Evolutionary conservation across 2,888 invertebrate species (phyloP), one percentile per base, ranked within the genome.

Genomic region (Sphaeridia pumilis): DNA sequence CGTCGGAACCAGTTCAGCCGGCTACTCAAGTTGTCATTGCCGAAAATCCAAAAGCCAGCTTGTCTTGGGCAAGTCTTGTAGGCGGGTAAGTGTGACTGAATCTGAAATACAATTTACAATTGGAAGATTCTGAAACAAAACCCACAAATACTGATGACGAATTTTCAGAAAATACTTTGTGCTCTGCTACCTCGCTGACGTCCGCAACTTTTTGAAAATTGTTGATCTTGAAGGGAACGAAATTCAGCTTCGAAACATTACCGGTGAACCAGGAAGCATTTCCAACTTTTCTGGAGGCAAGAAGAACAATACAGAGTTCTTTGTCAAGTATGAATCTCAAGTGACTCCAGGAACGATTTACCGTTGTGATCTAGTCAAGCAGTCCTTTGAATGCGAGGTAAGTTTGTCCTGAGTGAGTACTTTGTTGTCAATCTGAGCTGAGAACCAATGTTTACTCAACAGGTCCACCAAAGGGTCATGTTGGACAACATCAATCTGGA

Each of bases 261-360:
- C n/a, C 0, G 71, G 93, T 57, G 86, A 83, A 63, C 82, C 93
- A 58, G 95, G 95, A 22, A 84, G 87, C 1, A 78, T 95, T 31
- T 79, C 79, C 17, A 83, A 83, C 4, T 83, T 87, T 70, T 83
- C 85, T 17, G 93, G 90, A 10, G 17, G 38, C 17, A 82, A 87
- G 70, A 85, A 83, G 68, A 78, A 83, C 66, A 82, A 87, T 67
- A 78, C 79, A 0, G 89, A 92, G 75, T 83, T 94, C 67, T 95
- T 95, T 74, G 93, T 87, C 72, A 81, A 84, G 67, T 93, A 94
- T 72, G 83, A 84, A 61, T 94, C 94, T 0, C 94, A 94, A 74
- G 77, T 95, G 46, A 83, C 85, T 47, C 95, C 95, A 24, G 81
- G 81, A 60, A 76, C 82, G 60, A 90, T 93, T 66, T 94, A 87